Base-by-base conservation (phyloP, 2,113 vertebrate species). In the Gobius niger region DNA sequence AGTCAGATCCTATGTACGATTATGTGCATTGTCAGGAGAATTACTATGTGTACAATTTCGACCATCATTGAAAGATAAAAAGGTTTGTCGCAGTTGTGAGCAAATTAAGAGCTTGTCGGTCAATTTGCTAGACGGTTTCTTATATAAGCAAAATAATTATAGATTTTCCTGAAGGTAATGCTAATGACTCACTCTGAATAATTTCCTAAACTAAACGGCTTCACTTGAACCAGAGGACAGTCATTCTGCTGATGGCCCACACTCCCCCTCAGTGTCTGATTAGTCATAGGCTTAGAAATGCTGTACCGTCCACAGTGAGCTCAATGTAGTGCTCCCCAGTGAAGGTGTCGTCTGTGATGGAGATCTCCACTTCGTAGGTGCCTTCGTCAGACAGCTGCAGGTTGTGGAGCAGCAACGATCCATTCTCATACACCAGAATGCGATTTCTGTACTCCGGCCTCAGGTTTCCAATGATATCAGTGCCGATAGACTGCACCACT, bases 271-370 rank as follows among this genome's bases (percentile, higher is more conserved):
- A 54, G 16, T 56, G 34, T 47, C 50, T 63, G 52, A 65, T 52
- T 74, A 61, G 53, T 73, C 69, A 65, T 47, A 9, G 57, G 46
- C 56, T 24, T 44, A 8, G 44, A 15, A 44, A 44, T 90, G 52
- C 52, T 24, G 83, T 93, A 99, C 98, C 94, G 63, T 99, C 96
- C 49, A 99, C 98, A 0, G 96, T 98, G 78, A 99, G 95, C 77
- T 96, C 93, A 77, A 98, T 96, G 86, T 92, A 91, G 84, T 92
- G 94, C 90, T 97, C 96, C 10, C 96, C 98, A 0, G 98, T 96
- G 89, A 98, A 98, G 2, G 94, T 96, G 87, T 99, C 98, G 0
- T 98, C 98, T 0, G 98, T 99, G 89, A 99, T 99, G 89, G 97
- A 99, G 83, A 99, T 95, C 91, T 99, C 96, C 12, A 98, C 98